Evolutionary conservation across 2,888 invertebrate species (phyloP).

Genomic region (Lithophane semibrunnea): DNA sequence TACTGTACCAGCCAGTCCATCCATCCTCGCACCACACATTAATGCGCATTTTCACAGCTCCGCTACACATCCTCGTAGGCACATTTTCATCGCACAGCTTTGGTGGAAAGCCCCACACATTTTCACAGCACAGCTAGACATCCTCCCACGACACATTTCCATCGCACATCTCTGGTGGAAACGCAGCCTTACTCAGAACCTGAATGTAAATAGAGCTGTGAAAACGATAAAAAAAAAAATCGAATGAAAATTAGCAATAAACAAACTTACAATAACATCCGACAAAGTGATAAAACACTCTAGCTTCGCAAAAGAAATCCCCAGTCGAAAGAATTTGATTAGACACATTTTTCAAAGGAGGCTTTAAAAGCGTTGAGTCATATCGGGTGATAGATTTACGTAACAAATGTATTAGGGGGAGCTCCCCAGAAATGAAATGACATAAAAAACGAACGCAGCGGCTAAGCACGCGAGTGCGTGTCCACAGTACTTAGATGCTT

Average conservation of each 20-base stretch:
- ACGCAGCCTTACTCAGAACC: too few relatives aligned
- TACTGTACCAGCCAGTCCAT: too few relatives aligned
- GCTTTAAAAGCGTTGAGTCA: conserved; percentile 54
- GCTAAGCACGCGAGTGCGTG: conserved; percentile 64
- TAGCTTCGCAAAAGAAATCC: conserved; percentile 17
- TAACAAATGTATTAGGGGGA: conserved; percentile 62
- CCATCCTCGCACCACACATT: too few relatives aligned
- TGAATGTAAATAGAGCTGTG: not conserved
- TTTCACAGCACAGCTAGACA: too few relatives aligned
- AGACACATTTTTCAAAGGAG: conserved; percentile 39
- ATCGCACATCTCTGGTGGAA: too few relatives aligned
- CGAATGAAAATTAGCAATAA: not conserved
- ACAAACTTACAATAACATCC: not conserved
- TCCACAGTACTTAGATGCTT: conserved; percentile 44
- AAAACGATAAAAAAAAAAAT: not conserved
- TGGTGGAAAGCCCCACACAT: too few relatives aligned
- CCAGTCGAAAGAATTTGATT: conserved; percentile 47
- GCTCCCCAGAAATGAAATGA: conserved; percentile 57
- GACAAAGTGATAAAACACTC: conserved; percentile 1
- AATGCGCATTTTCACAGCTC: too few relatives aligned
- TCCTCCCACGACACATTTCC: too few relatives aligned
- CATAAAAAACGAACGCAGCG: conserved; percentile 49
- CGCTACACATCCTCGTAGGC: too few relatives aligned
- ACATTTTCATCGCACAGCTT: too few relatives aligned
- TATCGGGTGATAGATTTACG: conserved; percentile 57